Base-by-base conservation (phyloP, 2,113 vertebrate genomes). In the Charina bottae region DNA sequence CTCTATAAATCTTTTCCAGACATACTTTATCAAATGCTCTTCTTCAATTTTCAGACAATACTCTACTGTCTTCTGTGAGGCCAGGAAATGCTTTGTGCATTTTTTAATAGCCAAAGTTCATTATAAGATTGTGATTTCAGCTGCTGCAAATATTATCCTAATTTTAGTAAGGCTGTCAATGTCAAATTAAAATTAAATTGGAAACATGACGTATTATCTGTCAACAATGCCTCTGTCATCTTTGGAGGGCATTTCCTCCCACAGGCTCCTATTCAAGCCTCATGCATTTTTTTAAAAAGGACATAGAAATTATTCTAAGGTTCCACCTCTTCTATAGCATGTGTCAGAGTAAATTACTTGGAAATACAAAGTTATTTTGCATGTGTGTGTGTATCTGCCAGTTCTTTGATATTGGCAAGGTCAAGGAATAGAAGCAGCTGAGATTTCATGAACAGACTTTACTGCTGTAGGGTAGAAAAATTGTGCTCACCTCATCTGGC, bases 221-320 rank as follows among this genome's bases (percentile, higher is more conserved):
- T 93, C 97, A 96, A 96, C 95, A 97, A 96, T 95, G 83, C 83
- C 90, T 94, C 94, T 94, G 95, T 94, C 90, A 95, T 94, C 87
- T 92, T 87, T 94, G 94, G 96, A 97, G 94, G 96, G 94, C 95
- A 97, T 96, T 96, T 96, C 97, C 96, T 97, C 97, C 96, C 96
- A 97, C 97, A 90, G 92, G 85, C 84, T 97, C 97, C 96, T 97
- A 96, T 97, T 96, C 95, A 95, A 96, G 95, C 87, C 87, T 24
- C 92, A 86, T 89, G 89, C 92, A 92, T 94, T 94, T 96, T 96
- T 37, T 96, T 92, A 95, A 94, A 94, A 96, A 89, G 86, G 90
- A 93, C 95, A 91, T 83, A 89, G 26, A 95, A 95, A 91, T 94
- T 97, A 96, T 96, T 96, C 94, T 95, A 89, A 95, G 92, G n/a